phyloP scores from a whole-genome alignment of 2,113 vertebrate genomes.

The Puffinus mauretanicus region DNA sequence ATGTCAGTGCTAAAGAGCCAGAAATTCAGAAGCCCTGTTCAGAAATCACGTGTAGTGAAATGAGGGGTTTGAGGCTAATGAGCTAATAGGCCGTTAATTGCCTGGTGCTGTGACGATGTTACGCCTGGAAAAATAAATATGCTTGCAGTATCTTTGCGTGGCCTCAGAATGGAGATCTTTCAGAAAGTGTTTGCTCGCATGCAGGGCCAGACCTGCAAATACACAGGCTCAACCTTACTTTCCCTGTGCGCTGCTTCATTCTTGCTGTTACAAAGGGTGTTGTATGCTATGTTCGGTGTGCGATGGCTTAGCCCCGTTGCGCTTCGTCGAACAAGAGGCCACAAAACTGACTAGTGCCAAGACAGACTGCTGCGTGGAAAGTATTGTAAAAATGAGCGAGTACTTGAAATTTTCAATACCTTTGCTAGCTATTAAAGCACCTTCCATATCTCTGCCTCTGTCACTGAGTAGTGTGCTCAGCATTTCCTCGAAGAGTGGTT shows the following conservation, averaged over 20 bases:
- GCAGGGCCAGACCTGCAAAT: no score
- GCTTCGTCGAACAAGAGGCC: not conserved
- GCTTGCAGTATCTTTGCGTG: not conserved
- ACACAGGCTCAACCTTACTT: not conserved
- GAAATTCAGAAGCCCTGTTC: not conserved
- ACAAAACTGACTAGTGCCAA: no score
- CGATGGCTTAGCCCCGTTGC: accelerated
- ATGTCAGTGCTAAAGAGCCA: no score
- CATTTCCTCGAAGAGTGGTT: not conserved
- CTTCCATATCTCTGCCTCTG: not conserved
- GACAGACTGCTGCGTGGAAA: not conserved
- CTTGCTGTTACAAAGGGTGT: no score
- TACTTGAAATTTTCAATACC: accelerated
- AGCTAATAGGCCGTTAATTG: not conserved
- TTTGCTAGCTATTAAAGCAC: accelerated
- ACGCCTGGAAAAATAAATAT: accelerated
- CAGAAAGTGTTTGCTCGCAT: accelerated
- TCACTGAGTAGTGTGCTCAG: accelerated
- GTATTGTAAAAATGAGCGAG: accelerated
- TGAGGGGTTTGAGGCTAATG: not conserved
- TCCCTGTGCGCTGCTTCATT: accelerated
- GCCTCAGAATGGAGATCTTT: not conserved
- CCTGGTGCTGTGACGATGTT: not conserved
- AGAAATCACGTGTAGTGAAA: not conserved
- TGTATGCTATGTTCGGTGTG: accelerated